A percentile compares a stretch with the other conserved stretches of the same genome.
Conservation (phyloP, 1,140 invertebrate genomes). For the Dysdera silvatica region DNA sequence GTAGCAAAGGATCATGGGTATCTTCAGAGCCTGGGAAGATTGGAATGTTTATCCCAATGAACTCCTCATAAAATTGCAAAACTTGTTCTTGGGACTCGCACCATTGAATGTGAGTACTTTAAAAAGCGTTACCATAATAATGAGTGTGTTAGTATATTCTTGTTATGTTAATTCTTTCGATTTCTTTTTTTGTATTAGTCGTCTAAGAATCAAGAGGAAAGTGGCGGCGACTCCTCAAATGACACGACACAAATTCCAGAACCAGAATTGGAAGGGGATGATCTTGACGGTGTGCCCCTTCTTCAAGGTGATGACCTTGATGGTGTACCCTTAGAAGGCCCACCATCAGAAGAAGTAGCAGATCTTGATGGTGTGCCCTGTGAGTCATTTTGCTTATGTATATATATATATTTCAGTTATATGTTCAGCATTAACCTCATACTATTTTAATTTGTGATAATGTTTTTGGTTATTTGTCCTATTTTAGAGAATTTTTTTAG, state of each 20-base stretch:
- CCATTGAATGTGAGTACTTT: conserved; percentile 34
- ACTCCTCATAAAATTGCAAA: conserved; percentile 80
- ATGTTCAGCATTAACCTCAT: too few species aligned
- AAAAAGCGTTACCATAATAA: conserved; percentile 2
- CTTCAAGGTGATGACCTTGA: conserved; percentile 59
- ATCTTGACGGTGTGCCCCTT: conserved; percentile 42
- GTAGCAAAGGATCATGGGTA: conserved; percentile 77
- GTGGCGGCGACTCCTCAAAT: conserved; percentile 17
- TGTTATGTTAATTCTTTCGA: not conserved
- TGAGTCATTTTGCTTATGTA: conserved; percentile 41
- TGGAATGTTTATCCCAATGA: conserved; percentile 94
- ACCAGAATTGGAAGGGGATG: conserved; percentile 27
- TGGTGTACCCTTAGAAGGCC: conserved; percentile 50
- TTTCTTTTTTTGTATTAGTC: not conserved
- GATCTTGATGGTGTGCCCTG: conserved; percentile 45
- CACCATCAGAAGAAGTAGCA: conserved; percentile 12
- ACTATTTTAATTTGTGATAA: too few species aligned
- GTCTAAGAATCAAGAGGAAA: conserved; percentile 14
- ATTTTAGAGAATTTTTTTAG: too few species aligned
- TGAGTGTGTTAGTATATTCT: not conserved
- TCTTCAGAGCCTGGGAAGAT: conserved; percentile 95
- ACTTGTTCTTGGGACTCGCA: conserved; percentile 73
- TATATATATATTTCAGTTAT: not conserved
- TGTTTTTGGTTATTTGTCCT: too few species aligned
- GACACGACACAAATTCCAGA: conserved; percentile 6